Base-by-base conservation (phyloP, 2,888 invertebrate species). In the Baronia brevicornis region DNA sequence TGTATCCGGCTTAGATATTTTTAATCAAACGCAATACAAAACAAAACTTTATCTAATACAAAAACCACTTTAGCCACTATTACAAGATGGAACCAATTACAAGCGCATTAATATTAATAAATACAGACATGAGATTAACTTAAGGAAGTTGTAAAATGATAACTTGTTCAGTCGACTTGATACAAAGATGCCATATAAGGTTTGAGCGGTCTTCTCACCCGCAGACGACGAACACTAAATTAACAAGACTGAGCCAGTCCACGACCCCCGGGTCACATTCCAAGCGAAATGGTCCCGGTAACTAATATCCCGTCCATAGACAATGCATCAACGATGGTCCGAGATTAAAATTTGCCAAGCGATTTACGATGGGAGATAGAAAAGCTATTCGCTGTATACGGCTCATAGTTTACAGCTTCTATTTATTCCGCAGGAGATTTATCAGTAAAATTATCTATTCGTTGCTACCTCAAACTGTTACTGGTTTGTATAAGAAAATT, bases 211-310 rank as follows among this genome's bases (percentile, higher is more conserved):
- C 33, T 15, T 25, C 38, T 38, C 40, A n/a, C 13, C 27, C 22
- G 41, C 30, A 30, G 29, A 32, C 32, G 25, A 32, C 29, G 23
- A 27, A 17, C 25, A 43, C 39, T 53, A 46, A 48, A 46, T 51
- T 52, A 50, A 51, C 49, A 43, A 43, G 50, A 46, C 46, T 49
- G 41, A 44, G 37, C 47, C 44, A 30, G 38, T 40, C 33, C 41
- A 46, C 55, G 65, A 65, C 60, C 63, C 40, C 7, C 4, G 36
- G 66, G 64, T 65, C 60, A 43, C 48, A 57, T 57, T 49, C 57
- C 54, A 9, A 21, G 27, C 38, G 39, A 51, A 58, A 54, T 53
- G 43, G 51, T 44, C 39, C 41, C 42, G 40, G 49, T 47, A 46
- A 53, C 48, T 57, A 55, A 61, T 54, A 46, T 35, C 43, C 43